phyloP scores from a whole-genome alignment of 1,140 invertebrate species.

The Piezodorus guildinii region DNA sequence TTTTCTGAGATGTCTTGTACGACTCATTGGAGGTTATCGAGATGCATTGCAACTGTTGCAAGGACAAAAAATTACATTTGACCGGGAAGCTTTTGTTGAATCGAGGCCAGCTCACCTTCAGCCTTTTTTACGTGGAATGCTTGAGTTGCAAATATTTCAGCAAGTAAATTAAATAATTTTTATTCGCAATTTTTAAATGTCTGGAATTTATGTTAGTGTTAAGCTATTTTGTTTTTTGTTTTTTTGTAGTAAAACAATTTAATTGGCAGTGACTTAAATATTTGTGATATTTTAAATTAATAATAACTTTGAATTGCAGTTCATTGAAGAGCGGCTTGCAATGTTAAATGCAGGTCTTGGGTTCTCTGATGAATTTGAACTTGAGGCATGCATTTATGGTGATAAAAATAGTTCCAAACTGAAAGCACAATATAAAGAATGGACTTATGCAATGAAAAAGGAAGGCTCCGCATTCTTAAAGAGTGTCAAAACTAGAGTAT shows the following conservation, averaged over 20 bases:
- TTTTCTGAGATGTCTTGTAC: constrained; percentile 79
- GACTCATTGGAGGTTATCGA: constrained; percentile 84
- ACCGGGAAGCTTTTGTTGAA: constrained; percentile 71
- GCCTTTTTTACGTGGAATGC: constrained; percentile 78
- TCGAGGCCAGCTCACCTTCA: constrained; percentile 69
- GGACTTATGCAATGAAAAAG: constrained; percentile 49
- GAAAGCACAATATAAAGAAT: constrained; percentile 67
- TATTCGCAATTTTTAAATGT: too few species aligned
- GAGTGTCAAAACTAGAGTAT: constrained; percentile 61
- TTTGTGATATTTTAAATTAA: too few species aligned
- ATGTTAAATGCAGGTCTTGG: constrained; percentile 78
- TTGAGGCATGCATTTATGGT: constrained; percentile 73
- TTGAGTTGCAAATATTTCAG: constrained; percentile 88
- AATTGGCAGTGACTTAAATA: too few species aligned
- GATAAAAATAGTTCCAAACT: constrained; percentile 68
- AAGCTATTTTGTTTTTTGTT: too few species aligned
- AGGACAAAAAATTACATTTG: constrained; percentile 74
- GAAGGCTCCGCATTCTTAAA: constrained; percentile 58
- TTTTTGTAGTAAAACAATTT: too few species aligned
- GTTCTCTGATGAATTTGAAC: constrained; percentile 89
- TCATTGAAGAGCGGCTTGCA: constrained; percentile 83
- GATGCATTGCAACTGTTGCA: constrained; percentile 75
- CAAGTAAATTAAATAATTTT: constrained; percentile 45
- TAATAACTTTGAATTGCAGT: constrained; percentile 42
- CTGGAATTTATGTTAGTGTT: too few species aligned